Percentiles rank a stretch among this genome's conserved stretches.
Conservation (phyloP, 2,113 vertebrate species). For the Mustela lutreola region DNA sequence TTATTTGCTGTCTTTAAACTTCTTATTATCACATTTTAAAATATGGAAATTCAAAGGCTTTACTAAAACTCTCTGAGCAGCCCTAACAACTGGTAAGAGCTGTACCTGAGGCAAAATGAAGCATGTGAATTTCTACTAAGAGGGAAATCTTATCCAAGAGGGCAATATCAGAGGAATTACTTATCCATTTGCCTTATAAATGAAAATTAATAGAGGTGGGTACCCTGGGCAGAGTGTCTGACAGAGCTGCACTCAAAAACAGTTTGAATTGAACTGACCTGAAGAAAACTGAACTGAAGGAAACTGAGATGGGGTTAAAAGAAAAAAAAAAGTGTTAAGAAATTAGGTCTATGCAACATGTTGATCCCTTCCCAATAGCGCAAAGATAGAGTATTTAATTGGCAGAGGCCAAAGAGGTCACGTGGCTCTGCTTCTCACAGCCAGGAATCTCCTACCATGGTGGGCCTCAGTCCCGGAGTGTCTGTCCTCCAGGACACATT, state of each 20-base stretch:
- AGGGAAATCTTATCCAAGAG: background rate
- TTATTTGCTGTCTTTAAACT: constrained; percentile 53
- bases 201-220: constrained; percentile 44
- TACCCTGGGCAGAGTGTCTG: background rate
- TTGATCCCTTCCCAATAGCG: background rate
- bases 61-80: constrained; percentile 18
- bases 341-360: constrained; percentile 5
- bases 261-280: background rate
- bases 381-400: background rate
- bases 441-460: background rate
- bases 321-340: background rate
- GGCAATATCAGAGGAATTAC: background rate
- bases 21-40: constrained; percentile 56
- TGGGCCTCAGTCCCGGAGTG: background rate
- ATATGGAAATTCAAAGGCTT: constrained; percentile 26
- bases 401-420: background rate
- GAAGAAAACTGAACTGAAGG: constrained; percentile 31
- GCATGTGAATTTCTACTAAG: background rate
- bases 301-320: background rate
- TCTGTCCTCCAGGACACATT: background rate
- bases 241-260: background rate
- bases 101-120: constrained; percentile 36
- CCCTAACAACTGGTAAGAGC: constrained; percentile 39
- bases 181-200: constrained; percentile 59
- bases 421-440: background rate